Percentiles rank a stretch among this genome's conserved stretches.
Evolutionary conservation across 2,113 vertebrate species (phyloP).

Genomic region (Cinclus cinclus): DNA sequence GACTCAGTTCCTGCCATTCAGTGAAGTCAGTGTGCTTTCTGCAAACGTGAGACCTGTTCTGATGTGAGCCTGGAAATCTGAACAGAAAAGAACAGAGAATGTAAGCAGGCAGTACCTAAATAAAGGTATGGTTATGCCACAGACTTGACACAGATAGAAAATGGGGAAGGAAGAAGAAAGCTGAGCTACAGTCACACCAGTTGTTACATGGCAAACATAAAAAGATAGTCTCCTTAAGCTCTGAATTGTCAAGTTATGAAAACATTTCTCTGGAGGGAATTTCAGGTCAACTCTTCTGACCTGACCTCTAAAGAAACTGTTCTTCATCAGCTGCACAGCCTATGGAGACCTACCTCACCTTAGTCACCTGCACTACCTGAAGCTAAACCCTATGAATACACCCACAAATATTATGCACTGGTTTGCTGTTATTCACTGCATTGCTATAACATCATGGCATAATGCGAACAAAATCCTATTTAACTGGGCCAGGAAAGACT

Average conservation of each 20-base stretch:
- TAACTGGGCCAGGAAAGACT: not conserved
- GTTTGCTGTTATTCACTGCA: not conserved
- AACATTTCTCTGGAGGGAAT: not conserved
- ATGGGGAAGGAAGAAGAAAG: not conserved
- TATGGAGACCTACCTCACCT: not conserved
- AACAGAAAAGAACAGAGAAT: not conserved
- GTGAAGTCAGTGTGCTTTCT: not conserved
- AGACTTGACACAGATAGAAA: not conserved
- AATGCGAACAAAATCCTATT: not conserved
- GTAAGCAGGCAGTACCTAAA: not conserved
- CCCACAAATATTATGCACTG: not conserved
- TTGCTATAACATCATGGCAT: not conserved
- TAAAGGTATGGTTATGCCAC: not conserved
- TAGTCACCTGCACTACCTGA: not conserved
- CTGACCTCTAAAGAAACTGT: not conserved
- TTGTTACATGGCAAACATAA: not conserved
- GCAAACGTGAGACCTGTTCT: not conserved
- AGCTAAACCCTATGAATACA: not conserved
- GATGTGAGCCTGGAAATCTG: not conserved
- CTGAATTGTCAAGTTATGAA: not conserved
- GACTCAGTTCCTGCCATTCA: not conserved
- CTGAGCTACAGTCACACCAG: not conserved
- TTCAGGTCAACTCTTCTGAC: not conserved
- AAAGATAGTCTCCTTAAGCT: not conserved
- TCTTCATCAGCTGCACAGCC: not conserved